Evolutionary conservation across 2,797 vertebrate genomes (phyloP), one percentile per base, ranked within the genome.

Genomic region (Pteronotus mesoamericanus): DNA sequence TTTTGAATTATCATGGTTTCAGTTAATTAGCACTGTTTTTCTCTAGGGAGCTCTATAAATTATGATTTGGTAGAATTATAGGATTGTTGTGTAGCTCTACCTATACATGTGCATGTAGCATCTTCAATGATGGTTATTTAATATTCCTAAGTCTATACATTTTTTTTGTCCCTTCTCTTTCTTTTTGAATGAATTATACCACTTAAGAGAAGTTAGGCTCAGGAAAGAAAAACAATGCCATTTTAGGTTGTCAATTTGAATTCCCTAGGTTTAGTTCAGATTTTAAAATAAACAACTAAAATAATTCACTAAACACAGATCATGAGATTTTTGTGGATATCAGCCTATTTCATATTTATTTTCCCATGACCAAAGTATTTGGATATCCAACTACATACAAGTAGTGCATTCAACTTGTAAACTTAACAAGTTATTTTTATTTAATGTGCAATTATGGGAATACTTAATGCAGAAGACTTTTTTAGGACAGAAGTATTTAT

Each of bases 1-100:
- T 44, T 95, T 93, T 71, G 24, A 92, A 18, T 94, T 80, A 53
- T 53, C 21, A 24, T 79, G 24, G 48, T 88, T 94, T 90, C 74
- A 78, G 77, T 61, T 85, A n/a, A 88, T 94, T 82, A 77, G 29
- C 24, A 22, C 5, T 59, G 19, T 55, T 92, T 90, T 64, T 55
- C 32, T 66, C 4, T 71, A 79, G 48, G 59, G 24, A 91, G 6
- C 5, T 18, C 18, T 39, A 1, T 37, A 55, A 78, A 86, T 6
- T 80, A 2, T 53, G 37, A 72, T 79, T 68, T 51, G 61, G 19
- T 83, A 44, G 21, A 78, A 18, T 57, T 79, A 4, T 2, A 72
- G 32, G 53, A 75, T 26, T 15, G 39, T 24, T 69, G 12, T 32
- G 0, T 64, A 68, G 32, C 1, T 39, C 46, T 1, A 24, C 6